These are phyloP conservation scores for Trachurus trachurus DNA, from an alignment of 2,797 vertebrate species.

Conservation along the genomic window DNA sequence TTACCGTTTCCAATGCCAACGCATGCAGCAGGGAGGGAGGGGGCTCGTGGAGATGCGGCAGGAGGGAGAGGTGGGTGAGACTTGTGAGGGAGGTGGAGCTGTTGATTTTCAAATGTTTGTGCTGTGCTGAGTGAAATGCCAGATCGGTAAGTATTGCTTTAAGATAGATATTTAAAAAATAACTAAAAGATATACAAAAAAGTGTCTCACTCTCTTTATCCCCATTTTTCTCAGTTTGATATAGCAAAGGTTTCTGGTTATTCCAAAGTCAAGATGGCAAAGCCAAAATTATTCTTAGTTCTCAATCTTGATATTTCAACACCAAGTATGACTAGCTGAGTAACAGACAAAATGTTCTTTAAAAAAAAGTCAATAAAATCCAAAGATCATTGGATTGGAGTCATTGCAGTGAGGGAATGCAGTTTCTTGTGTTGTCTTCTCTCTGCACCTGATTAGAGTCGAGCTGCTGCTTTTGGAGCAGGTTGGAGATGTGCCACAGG, in stretches of 20 bases:
- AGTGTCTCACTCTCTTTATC: too few relatives aligned
- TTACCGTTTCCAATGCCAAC: too few relatives aligned
- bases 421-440: background rate
- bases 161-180: background rate
- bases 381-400: too few relatives aligned
- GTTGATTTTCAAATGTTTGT: too few relatives aligned
- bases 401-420: background rate
- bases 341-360: too few relatives aligned
- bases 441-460: conserved; percentile 13
- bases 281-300: background rate
- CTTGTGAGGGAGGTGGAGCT: too few relatives aligned
- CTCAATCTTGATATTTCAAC: background rate
- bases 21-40: too few relatives aligned
- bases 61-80: too few relatives aligned
- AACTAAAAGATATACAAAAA: background rate
- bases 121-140: too few relatives aligned
- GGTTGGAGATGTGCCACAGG: conserved; percentile 8
- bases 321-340: background rate
- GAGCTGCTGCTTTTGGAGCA: conserved; percentile 29
- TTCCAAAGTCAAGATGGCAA: background rate
- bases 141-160: too few relatives aligned
- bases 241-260: background rate
- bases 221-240: too few relatives aligned
- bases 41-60: too few relatives aligned
- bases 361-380: background rate